Evolutionary conservation across 2,113 vertebrate species (phyloP), one percentile per base, ranked within the genome.

Genomic region (Pagrus major): DNA sequence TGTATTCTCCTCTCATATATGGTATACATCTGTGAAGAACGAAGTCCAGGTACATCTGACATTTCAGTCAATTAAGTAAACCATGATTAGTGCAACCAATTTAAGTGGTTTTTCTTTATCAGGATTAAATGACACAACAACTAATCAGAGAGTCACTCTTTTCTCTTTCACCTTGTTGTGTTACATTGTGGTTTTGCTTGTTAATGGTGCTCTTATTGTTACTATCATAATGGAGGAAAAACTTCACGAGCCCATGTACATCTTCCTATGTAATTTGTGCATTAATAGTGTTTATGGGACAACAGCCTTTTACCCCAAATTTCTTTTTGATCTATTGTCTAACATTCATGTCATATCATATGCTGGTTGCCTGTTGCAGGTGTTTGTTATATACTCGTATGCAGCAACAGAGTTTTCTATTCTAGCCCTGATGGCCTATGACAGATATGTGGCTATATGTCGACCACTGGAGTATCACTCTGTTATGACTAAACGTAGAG

Each of bases 181-280:
- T n/a, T 66, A 47, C 63, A n/a, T 5, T 46, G 29, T 66, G 11
- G 49, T 66, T 33, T 66, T 47, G 20, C 44, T 66, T 33, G 29
- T 66, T 5, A 65, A 66, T 49, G 27, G 63, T 15, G 27, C 44
- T 66, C 44, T 65, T 49, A 49, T 49, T 9, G 10, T 33, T 33
- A n/a, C 16, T 14, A 44, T 59, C 29, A 12, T 71, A 59, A 4
- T 72, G 20, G 60, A 54, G 10, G 25, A 54, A 64, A 75, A 64
- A 15, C 71, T 75, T 9, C 71, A 75, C 54, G 59, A 64, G 31
- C 71, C 59, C 25, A 75, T 75, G 71, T 75, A 64, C 35, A 74
- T 74, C 7, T 74, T 74, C 7, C 16, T 63, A 1, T 63, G 58
- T 42, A 74, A 64, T 39, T 9, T 64, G 8, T 63, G 46, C 20